Conservation (phyloP, 2,113 vertebrate genomes). For the Condylura cristata region DNA sequence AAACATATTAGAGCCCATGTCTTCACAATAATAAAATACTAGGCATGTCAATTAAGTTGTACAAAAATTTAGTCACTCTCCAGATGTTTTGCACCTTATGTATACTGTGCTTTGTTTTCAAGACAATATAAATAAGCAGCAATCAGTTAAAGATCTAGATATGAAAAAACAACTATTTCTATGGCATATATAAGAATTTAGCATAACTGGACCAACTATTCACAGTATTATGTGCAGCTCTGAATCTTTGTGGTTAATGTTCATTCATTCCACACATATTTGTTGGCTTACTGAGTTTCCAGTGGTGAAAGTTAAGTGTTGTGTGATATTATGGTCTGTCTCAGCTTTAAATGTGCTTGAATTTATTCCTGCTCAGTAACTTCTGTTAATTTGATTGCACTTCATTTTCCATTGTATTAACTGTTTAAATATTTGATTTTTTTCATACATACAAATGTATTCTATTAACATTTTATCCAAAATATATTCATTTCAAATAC, state of each 20-base stretch:
- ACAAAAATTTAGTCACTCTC: neutral
- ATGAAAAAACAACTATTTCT: neutral
- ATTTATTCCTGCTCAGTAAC: neutral
- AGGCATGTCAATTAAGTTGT: neutral
- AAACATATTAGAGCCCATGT: neutral
- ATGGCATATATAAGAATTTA: neutral
- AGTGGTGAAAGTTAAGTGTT: neutral
- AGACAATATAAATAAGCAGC: neutral
- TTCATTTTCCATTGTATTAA: neutral
- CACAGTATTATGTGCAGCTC: neutral
- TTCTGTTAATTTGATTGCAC: neutral
- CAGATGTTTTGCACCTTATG: neutral
- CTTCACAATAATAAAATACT: conserved; percentile 3
- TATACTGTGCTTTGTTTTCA: neutral
- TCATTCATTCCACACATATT: neutral
- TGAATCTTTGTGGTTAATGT: neutral
- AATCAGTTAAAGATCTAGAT: neutral
- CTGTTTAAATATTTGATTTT: neutral
- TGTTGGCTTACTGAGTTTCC: neutral
- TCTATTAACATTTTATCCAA: neutral
- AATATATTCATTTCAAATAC: neutral
- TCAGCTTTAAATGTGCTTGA: neutral
- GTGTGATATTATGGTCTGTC: neutral
- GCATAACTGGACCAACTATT: neutral
- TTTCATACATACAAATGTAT: neutral